Percentiles rank a stretch among this genome's conserved stretches.
These are phyloP conservation scores for Eolophus roseicapilla DNA, from an alignment of 2,113 vertebrate genomes.

Conservation along the genomic window DNA sequence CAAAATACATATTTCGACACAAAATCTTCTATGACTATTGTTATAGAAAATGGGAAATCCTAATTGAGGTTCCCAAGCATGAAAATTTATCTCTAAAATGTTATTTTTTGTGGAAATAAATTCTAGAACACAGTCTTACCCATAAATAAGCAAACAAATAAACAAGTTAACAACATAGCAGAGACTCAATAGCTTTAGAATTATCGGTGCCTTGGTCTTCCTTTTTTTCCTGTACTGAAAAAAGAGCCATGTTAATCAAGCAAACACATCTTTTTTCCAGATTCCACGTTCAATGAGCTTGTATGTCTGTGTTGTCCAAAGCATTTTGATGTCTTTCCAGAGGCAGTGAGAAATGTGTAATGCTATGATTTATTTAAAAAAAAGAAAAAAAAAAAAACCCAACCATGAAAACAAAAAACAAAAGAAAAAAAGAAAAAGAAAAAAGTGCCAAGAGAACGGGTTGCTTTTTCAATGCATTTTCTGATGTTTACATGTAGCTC, in stretches of 20 bases:
- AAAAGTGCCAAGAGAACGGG: constrained; percentile 50
- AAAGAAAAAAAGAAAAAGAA: not conserved
- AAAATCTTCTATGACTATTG: too few species aligned
- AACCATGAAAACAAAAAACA: not conserved
- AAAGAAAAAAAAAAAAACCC: not conserved
- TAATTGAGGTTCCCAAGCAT: too few species aligned
- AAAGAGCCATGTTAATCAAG: constrained; percentile 13
- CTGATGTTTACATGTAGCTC: constrained; percentile 81
- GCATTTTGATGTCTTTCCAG: constrained; percentile 58
- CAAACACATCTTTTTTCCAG: not conserved
- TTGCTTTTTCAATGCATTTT: constrained; percentile 79
- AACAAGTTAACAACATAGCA: not conserved
- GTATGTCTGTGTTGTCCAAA: constrained; percentile 41
- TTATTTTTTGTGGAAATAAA: constrained; percentile 12
- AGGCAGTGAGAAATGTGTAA: constrained; percentile 75
- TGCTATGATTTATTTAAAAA: constrained; percentile 52
- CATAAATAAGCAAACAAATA: not conserved
- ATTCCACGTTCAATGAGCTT: constrained; percentile 22
- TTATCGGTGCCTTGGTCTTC: not conserved
- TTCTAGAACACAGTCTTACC: not conserved
- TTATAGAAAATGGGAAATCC: too few species aligned
- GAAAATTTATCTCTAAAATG: not conserved
- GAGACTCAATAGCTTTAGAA: not conserved
- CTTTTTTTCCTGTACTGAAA: not conserved
- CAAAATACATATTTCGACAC: not conserved